Conservation (phyloP, 2,113 vertebrate species). For the zebrafish (Danio rerio) region DNA sequence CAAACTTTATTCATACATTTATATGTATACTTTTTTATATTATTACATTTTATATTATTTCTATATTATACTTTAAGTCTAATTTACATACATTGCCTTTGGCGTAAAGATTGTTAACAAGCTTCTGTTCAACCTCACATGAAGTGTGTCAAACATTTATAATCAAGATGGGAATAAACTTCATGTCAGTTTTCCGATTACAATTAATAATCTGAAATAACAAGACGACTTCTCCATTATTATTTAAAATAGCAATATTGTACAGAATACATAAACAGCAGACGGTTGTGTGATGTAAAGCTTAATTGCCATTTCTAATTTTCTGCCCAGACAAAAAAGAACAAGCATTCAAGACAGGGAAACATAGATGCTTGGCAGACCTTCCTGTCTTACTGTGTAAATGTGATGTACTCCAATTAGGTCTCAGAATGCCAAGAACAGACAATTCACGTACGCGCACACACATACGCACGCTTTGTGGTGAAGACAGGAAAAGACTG, state of each 20-base stretch:
- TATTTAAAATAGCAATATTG: slow-evolving; percentile 7
- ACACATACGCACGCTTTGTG: slow-evolving; percentile 26
- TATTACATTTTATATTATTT: too few species aligned
- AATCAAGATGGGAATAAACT: slow-evolving; percentile 8
- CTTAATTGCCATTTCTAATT: slow-evolving; percentile 18
- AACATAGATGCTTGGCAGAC: slow-evolving; percentile 30
- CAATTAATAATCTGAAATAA: slow-evolving; percentile 44
- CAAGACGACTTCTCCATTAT: slow-evolving; percentile 17
- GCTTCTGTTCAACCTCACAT: not conserved
- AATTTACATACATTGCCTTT: slow-evolving; percentile 14
- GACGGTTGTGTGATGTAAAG: not conserved
- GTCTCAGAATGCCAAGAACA: slow-evolving; percentile 22
- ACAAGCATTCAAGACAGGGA: not conserved
- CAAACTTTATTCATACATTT: too few species aligned
- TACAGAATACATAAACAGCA: slow-evolving; percentile 4
- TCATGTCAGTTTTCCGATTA: slow-evolving; percentile 22
- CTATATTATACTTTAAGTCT: not conserved
- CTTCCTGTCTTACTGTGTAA: slow-evolving; percentile 26
- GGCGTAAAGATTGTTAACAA: slow-evolving; percentile 10
- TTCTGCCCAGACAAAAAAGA: slow-evolving; percentile 25
- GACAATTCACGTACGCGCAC: slow-evolving; percentile 16
- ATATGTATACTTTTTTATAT: too few species aligned
- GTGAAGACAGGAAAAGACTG: slow-evolving; percentile 2
- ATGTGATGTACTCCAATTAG: slow-evolving; percentile 39
- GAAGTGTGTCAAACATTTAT: slow-evolving; percentile 33